phyloP scores from a whole-genome alignment of 2,113 vertebrate genomes.

The Gavialis gangeticus region DNA sequence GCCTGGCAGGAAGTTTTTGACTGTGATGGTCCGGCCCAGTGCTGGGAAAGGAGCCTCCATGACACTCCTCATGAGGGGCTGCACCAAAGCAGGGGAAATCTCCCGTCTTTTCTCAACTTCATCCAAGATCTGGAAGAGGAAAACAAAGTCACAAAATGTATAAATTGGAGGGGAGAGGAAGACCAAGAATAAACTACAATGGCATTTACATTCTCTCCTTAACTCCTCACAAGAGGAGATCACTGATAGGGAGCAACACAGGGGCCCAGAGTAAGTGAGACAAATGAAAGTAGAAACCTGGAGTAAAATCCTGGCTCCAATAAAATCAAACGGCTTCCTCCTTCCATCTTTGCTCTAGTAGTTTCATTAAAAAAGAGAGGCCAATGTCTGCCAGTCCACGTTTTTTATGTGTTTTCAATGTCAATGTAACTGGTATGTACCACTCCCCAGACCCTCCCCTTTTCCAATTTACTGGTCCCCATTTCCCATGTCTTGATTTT shows the following conservation, averaged over 20 bases:
- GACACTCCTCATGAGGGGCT: constrained; percentile 97
- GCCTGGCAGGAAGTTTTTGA: constrained; percentile 97
- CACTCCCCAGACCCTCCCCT: neutral
- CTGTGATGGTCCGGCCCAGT: constrained; percentile 90
- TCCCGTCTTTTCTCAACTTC: constrained; percentile 96
- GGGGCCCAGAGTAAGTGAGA: neutral
- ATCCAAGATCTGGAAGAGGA: constrained; percentile 89
- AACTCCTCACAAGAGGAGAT: neutral
- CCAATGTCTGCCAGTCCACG: neutral
- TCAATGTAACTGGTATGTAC: neutral
- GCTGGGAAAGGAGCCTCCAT: constrained; percentile 98
- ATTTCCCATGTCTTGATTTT: neutral
- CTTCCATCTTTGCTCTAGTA: neutral
- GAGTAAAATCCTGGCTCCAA: neutral
- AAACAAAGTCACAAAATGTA: neutral
- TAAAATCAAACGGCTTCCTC: neutral
- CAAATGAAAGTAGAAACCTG: neutral
- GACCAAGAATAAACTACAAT: neutral
- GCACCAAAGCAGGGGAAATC: constrained; percentile 96
- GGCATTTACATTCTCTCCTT: neutral
- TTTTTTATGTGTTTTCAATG: neutral
- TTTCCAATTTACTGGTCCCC: neutral
- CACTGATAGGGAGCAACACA: rapidly evolving
- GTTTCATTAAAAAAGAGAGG: neutral
- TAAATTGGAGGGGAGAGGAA: neutral